Evolutionary conservation across 2,113 vertebrate genomes (phyloP).

Genomic region (Shinisaurus crocodilurus): DNA sequence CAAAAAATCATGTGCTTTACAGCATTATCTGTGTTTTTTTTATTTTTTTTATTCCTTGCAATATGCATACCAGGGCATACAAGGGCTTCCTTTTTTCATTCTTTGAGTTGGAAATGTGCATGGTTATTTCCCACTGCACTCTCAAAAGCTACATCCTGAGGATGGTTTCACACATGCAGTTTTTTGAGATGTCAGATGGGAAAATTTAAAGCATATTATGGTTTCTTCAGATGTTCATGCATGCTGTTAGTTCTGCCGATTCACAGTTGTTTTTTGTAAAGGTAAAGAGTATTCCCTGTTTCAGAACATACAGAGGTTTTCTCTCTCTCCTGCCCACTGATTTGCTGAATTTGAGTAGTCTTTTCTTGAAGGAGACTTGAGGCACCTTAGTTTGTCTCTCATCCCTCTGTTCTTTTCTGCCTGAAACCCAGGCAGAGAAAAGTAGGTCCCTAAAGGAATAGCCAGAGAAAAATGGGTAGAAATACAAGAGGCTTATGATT

Average conservation of each 20-base stretch:
- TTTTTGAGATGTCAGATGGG: neutral
- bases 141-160: neutral
- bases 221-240: neutral
- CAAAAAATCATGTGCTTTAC: neutral
- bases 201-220: neutral
- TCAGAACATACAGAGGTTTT: neutral
- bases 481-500: neutral
- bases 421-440: neutral
- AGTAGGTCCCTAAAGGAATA: neutral
- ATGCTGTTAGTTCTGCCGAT: neutral
- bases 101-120: neutral
- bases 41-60: rapidly evolving
- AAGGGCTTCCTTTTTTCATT: neutral
- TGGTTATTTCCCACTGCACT: neutral
- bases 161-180: neutral
- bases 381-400: neutral
- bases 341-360: neutral
- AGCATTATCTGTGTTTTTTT: neutral
- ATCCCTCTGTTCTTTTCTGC: neutral
- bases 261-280: neutral
- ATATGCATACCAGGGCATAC: rapidly evolving
- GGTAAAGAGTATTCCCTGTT: neutral
- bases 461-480: neutral
- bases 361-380: slow-evolving; percentile 15
- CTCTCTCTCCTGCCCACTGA: neutral